Percentiles rank a stretch among this genome's conserved stretches.
Conservation (phyloP, 2,113 vertebrate genomes). For the Osmerus eperlanus region DNA sequence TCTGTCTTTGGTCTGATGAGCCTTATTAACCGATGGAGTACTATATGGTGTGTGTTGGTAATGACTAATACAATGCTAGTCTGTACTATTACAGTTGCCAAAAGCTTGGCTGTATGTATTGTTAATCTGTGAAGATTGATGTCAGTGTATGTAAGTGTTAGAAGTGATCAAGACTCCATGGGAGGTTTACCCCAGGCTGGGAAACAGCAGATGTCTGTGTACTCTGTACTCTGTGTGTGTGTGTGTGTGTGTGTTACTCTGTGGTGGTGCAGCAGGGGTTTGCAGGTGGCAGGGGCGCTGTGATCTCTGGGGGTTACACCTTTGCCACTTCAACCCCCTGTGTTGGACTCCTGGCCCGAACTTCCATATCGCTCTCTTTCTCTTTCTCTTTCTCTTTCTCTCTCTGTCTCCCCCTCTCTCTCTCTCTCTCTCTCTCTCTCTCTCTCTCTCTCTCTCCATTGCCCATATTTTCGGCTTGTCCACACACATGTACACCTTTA, state of each 20-base stretch:
- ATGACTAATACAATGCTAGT: not conserved
- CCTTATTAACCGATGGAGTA: not conserved
- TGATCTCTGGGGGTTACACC: not conserved
- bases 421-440: slow-evolving; percentile 1
- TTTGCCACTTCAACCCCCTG: not conserved
- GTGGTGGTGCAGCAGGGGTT: not conserved
- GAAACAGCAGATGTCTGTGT: not conserved
- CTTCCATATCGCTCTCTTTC: not conserved
- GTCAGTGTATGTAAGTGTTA: not conserved
- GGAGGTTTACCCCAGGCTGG: too few relatives aligned
- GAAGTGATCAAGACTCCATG: too few relatives aligned
- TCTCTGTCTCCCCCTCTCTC: slow-evolving; percentile 1
- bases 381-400: not conserved
- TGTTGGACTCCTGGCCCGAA: not conserved
- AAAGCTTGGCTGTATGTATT: not conserved
- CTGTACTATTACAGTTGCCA: not conserved
- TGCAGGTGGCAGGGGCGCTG: not conserved
- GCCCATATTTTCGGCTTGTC: too few relatives aligned
- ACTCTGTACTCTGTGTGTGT: slow-evolving; percentile 1
- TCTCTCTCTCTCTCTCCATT: not conserved
- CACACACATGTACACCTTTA: slow-evolving; percentile 60
- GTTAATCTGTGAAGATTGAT: not conserved
- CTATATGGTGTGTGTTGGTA: not conserved
- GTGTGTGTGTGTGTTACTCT: not conserved
- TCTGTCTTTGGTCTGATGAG: not conserved